A percentile compares a stretch with the other conserved stretches of the same genome.
These are phyloP conservation scores for Eulemur mongoz DNA, from an alignment of 2,797 vertebrate species.

Conservation along the genomic window DNA sequence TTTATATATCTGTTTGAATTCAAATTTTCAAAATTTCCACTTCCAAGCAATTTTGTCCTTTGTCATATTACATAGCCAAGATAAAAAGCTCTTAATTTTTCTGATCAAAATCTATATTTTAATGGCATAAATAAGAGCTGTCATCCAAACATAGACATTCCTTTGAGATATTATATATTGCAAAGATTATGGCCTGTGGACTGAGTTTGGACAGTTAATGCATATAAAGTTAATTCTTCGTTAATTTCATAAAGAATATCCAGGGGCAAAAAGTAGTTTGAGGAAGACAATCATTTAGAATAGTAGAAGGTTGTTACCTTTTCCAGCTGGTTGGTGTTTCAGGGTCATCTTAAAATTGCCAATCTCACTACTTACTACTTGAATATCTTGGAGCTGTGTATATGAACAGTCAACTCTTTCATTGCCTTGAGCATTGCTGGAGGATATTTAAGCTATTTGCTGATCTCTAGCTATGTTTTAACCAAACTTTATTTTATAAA, in stretches of 20 bases:
- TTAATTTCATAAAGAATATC: background rate
- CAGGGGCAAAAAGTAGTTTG: background rate
- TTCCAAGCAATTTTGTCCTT: background rate
- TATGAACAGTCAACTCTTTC: slow-evolving; percentile 2
- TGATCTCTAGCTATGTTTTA: slow-evolving; percentile 66
- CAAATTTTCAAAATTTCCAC: slow-evolving; percentile 6
- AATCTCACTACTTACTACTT: background rate
- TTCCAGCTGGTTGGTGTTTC: background rate
- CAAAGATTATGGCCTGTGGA: background rate
- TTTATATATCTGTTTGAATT: background rate
- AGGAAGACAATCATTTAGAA: background rate
- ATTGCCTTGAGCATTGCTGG: slow-evolving; percentile 56
- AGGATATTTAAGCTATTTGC: slow-evolving; percentile 52
- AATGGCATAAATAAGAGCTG: background rate
- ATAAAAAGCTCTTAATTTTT: background rate
- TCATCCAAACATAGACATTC: background rate
- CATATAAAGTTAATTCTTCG: slow-evolving; percentile 9
- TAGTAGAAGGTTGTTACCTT: background rate
- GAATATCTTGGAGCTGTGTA: background rate
- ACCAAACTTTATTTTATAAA: slow-evolving; percentile 65
- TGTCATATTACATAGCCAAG: background rate
- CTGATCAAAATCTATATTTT: background rate
- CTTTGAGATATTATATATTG: background rate
- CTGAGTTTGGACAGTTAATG: background rate
- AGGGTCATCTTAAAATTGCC: background rate